These are phyloP conservation scores for Oxycera nigricornis DNA, from an alignment of 2,888 invertebrate species.

Conservation along the genomic window DNA sequence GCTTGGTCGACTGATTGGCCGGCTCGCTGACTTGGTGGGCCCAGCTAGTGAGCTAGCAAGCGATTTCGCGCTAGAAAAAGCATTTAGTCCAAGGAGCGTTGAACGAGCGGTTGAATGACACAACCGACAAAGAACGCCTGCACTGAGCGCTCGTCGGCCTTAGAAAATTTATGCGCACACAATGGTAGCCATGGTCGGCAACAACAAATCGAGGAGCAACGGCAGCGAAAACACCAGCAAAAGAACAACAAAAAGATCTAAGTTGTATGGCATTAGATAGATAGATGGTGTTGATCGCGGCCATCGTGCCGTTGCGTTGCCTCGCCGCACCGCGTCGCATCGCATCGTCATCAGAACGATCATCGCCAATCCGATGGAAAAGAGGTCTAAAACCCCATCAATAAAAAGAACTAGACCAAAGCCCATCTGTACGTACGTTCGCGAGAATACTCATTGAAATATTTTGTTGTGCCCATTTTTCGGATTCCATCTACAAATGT, in stretches of 20 bases:
- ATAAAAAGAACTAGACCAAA: slow-evolving; percentile 39
- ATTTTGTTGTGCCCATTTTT: slow-evolving; percentile 36
- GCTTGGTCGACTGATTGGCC: neutral
- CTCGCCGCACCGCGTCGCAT: neutral
- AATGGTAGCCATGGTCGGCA: neutral
- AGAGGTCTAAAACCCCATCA: slow-evolving; percentile 44
- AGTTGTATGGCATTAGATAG: neutral
- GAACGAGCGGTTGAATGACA: slow-evolving; percentile 30
- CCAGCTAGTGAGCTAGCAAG: slow-evolving; percentile 4
- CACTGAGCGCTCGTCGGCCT: slow-evolving; percentile 43
- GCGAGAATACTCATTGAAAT: slow-evolving; percentile 30
- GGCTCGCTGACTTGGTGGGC: neutral
- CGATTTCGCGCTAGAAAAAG: slow-evolving; percentile 33
- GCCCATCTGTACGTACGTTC: slow-evolving; percentile 17
- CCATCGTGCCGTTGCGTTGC: neutral
- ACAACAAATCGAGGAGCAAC: neutral
- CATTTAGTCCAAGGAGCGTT: slow-evolving; percentile 36
- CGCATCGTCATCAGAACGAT: neutral
- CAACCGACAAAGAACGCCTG: slow-evolving; percentile 48
- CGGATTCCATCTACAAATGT: slow-evolving; percentile 16
- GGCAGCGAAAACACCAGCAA: neutral
- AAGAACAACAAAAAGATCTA: slow-evolving; percentile 17
- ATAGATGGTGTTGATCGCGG: slow-evolving; percentile 9
- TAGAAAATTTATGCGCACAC: slow-evolving; percentile 30
- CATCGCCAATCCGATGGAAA: slow-evolving; percentile 3